Evolutionary conservation across 1,140 invertebrate genomes (phyloP), one percentile per base, ranked within the genome.

Genomic region (Thaumetopoea pityocampa): DNA sequence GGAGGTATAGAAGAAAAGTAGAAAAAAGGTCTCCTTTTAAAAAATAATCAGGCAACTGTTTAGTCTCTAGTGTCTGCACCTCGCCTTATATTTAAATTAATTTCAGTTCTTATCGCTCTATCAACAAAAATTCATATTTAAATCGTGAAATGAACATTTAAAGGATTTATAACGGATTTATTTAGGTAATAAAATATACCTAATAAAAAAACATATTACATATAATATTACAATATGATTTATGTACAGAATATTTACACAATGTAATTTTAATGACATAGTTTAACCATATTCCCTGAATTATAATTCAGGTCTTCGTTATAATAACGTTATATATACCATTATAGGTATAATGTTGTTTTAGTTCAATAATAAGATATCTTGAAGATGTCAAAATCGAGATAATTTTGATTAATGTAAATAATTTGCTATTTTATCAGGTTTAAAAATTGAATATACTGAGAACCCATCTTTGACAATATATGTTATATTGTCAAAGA

Each of bases 181-280:
- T 32, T 28, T 32, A 41, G 37, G 37, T 41, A 41, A 41, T 28
- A n/a, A 16, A 23, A 3, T 2, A n/a, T 28, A 41, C 37, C 27
- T 30, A 30, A 23, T 17, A 28, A 30, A 23, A 32, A 41, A 23
- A 20, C 30, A 41, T 32, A 41, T 41, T 22, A 18, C 14, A 28
- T 28, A 10, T 20, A 14, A 3, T 38, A 26, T 5, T 29, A 33
- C 7, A 43, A 17, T 38, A 38, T 26, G 19, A 38, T 30, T 23
- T 57, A 57, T 57, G 40, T 48, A 57, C 54, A 57, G 46, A 19
- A 42, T 57, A 57, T 57, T 57, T 57, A 57, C 54, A 57, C 23
- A 33, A 20, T 43, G 9, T 44, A 22, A 12, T 28, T 27, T 27
- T 44, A 42, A 51, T 42, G 43, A 56, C 22, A 24, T 47, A 50